phyloP scores from a whole-genome alignment of 2,113 vertebrate species.

The Muntiacus reevesi region DNA sequence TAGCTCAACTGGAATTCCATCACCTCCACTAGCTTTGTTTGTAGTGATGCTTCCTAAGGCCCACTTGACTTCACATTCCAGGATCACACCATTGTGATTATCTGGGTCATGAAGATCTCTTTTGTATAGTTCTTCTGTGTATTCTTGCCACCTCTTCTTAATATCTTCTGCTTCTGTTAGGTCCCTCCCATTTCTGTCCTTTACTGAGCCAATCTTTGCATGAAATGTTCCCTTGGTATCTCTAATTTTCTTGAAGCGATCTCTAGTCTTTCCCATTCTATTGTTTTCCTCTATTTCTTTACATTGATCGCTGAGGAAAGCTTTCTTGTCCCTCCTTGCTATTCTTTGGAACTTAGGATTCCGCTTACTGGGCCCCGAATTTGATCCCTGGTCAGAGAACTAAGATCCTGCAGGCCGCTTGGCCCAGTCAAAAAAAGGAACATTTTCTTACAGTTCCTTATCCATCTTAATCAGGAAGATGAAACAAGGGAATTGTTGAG shows the following conservation, averaged over 20 bases:
- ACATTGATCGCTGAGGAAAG: not conserved
- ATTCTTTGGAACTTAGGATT: not conserved
- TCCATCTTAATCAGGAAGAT: constrained; percentile 42
- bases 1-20: not conserved
- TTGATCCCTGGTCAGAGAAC: not conserved
- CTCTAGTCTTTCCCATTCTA: not conserved
- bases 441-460: not conserved
- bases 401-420: not conserved
- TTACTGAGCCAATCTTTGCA: not conserved
- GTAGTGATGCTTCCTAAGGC: not conserved
- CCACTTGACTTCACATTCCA: not conserved
- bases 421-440: not conserved
- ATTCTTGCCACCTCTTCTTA: not conserved
- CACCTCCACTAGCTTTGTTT: not conserved
- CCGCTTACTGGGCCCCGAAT: not conserved
- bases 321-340: not conserved
- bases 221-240: not conserved
- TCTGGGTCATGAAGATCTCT: not conserved
- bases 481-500: not conserved
- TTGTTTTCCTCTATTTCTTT: not conserved
- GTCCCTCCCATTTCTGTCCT: not conserved
- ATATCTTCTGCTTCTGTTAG: not conserved
- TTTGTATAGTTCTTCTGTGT: not conserved
- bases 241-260: not conserved
- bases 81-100: not conserved